Evolutionary conservation across 2,888 invertebrate species (phyloP), one percentile per base, ranked within the genome.

Genomic region (Nysson spinosus): DNA sequence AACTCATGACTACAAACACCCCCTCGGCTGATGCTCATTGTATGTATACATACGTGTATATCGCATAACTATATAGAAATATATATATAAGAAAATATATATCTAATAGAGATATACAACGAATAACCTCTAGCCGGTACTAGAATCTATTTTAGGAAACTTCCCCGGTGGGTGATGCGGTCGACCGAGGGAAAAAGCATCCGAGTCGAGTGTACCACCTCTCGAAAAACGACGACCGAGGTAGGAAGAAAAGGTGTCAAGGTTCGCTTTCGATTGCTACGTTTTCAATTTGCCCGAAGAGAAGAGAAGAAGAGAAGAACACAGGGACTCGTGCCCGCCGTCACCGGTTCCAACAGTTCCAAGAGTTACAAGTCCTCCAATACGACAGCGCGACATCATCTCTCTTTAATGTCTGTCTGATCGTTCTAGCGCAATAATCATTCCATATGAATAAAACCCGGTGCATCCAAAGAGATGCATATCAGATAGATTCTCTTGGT

Each of bases 131-230:
- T 66, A 67, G 70, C 65, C 67, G 72, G 52, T 62, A 75, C 77
- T 75, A 78, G 72, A 76, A 76, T 80, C 84, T 84, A 84, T 84
- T 84, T 84, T 80, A 79, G 80, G 84, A 81, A 80, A 73, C 67
- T 62, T 75, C 68, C 77, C 74, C 58, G 69, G 57, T 65, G 72
- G 72, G 56, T 71, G 76, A 73, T 79, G 79, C 74, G 77, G 77
- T 75, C 76, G 74, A 60, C 69, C 68, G 54, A 70, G 71, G 64
- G 60, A 72, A 60, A 75, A 70, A 70, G 65, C 75, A 72, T 65
- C 16, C 55, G 50, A 56, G 66, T 72, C 63, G 72, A 69, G 69
- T 72, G 75, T 57, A 74, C 58, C 58, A 62, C 70, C 80, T 75
- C 77, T 75, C 76, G 77, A 79, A 80, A 79, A 81, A 52, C 61